Evolutionary conservation across 1,140 invertebrate species (phyloP), one percentile per base, ranked within the genome.

Genomic region (Tenebrio molitor): DNA sequence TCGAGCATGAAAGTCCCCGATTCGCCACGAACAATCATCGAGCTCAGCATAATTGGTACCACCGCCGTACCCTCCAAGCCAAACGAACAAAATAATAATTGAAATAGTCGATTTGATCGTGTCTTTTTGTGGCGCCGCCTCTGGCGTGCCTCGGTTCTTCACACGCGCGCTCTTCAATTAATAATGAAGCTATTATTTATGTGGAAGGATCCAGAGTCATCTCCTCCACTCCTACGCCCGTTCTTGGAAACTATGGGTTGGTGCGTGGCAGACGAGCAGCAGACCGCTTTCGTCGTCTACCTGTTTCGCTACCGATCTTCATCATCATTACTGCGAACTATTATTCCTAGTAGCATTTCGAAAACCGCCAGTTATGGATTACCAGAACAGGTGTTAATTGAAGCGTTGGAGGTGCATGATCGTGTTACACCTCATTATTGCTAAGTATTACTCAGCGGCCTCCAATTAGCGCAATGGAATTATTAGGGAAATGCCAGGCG

Each of bases 171-270:
- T 4, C 4, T 17, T 46, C 16, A 17, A 46, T 46, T 46, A 46
- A 46, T 46, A 46, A 46, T 46, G 42, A 46, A 46, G 16, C 42
- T 46, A 46, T 46, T 46, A 46, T 46, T 46, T 46, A 46, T 17
- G 42, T 46, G 14, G 3, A 17, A 46, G 17, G 42, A 46, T 15
- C 15, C 3, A 46, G 42, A 46, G 15, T 4, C 12, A 46, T 7
- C 5, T 46, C 42, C 3, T 17, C 42, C 17, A 15, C 14, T 46
- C 14, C 42, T 29, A 17, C 5, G 42, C 42, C 42, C 15, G 14
- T 15, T 17, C 16, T 46, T 46, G 42, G 14, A 46, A 17, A 46
- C 25, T 29, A 29, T 29, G 3, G 16, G 1, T 17, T 5, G 42
- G 17, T 46, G 12, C 17, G 42, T 46, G 42, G 15, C 42, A 62